Base-by-base conservation (phyloP, 2,888 invertebrate genomes). In the Globia sparganii region DNA sequence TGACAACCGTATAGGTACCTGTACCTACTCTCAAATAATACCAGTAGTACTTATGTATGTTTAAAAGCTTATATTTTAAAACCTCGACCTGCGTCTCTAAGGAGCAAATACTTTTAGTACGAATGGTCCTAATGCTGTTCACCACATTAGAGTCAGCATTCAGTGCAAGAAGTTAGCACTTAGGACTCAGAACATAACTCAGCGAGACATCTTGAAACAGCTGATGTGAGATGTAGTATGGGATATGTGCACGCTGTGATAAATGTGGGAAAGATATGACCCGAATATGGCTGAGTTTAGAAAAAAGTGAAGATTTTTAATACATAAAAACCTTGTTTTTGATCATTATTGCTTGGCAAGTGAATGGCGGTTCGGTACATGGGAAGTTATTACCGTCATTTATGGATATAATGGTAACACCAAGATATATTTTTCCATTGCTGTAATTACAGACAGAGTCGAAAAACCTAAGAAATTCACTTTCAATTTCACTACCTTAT, bases 161-260 rank as follows among this genome's bases (percentile, higher is more conserved):
- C 21, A 58, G 66, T 40, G 75, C 75, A 75, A 72, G 75, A 75
- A 85, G 81, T 72, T 58, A 80, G 62, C 66, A 46, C 53, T 75
- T 66, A 25, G 61, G 6, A 37, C 61, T 56, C 46, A 4, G 46
- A 15, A 37, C 34, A 68, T 62, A 58, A 78, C 53, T 67, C 69
- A 66, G 69, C 53, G n/a, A 59, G 69, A 66, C 81, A 83, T 83
- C 81, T 72, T 15, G 2, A 56, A 61, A 72, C 56, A 34, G 76
- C 83, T 85, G 66, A 85, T 81, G 75, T 75, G 21, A 72, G 49
- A 61, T 56, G 18, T 72, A 40, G 11, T 72, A 40, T 15, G 78
- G 40, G 25, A 28, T 72, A 66, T 72, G 59, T 70, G 65, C 62
- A 69, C 34, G 62, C 31, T 64, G 46, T 72, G 76, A 71, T 64